Conservation (phyloP, 92 coral and sea anemone genomes). For the Phenganax marumi region DNA sequence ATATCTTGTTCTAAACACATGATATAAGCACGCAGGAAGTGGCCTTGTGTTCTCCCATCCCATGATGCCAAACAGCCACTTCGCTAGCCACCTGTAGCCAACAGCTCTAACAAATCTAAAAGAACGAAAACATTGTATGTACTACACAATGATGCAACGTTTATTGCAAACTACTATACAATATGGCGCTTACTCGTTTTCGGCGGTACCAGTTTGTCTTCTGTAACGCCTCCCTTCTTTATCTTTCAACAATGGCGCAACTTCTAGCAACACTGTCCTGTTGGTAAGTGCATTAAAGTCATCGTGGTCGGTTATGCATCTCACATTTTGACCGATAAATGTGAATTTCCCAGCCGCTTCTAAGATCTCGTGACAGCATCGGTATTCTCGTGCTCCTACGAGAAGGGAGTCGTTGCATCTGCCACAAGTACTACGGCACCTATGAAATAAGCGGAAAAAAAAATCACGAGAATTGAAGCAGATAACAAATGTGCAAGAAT, state of each 20-base stretch:
- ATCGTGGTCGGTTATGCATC: slow-evolving; percentile 47
- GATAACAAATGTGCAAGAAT: neutral
- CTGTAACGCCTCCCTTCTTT: slow-evolving; percentile 49
- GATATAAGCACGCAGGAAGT: neutral
- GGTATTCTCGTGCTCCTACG: slow-evolving; percentile 37
- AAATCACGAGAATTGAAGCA: neutral
- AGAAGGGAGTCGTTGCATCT: slow-evolving; percentile 33
- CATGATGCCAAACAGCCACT: slow-evolving; percentile 5
- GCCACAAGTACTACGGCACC: slow-evolving; percentile 42
- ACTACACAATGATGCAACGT: neutral
- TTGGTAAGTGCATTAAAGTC: slow-evolving; percentile 43
- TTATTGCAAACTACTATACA: no score
- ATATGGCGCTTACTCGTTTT: slow-evolving; percentile 50
- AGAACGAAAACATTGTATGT: neutral
- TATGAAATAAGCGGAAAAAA: no score
- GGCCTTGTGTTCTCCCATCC: slow-evolving; percentile 9
- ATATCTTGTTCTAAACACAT: slow-evolving; percentile 2
- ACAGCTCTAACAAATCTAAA: slow-evolving; percentile 6
- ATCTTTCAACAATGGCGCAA: slow-evolving; percentile 40
- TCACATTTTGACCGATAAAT: slow-evolving; percentile 49
- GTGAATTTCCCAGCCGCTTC: slow-evolving; percentile 34
- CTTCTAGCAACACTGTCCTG: slow-evolving; percentile 48
- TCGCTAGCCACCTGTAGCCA: slow-evolving; percentile 8
- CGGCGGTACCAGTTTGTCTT: slow-evolving; percentile 30
- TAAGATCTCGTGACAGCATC: slow-evolving; percentile 45